phyloP scores from a whole-genome alignment of 2,113 vertebrate species.

The Colius striatus region DNA sequence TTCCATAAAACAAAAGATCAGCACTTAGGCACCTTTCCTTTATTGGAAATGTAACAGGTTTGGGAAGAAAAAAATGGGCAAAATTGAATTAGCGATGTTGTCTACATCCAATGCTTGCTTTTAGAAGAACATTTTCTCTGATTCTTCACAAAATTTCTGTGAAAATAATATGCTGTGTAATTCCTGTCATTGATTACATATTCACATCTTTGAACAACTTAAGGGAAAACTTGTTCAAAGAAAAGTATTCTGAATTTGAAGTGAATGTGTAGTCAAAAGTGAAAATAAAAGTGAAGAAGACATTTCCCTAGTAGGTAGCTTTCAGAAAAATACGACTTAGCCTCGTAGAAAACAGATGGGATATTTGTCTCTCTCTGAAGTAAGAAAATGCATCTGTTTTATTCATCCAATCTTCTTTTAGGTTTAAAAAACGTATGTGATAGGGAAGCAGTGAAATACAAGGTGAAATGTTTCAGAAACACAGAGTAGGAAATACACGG shows the following conservation, averaged over 20 bases:
- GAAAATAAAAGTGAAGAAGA: conserved; percentile 43
- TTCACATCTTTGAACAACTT: conserved; percentile 32
- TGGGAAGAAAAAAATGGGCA: neutral
- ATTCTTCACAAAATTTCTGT: conserved; percentile 1
- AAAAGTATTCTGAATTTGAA: conserved; percentile 41
- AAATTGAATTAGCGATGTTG: neutral
- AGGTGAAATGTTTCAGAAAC: conserved; percentile 1
- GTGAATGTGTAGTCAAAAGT: conserved; percentile 12
- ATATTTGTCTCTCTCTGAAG: conserved; percentile 36
- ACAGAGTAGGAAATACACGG: neutral
- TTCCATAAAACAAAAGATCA: neutral
- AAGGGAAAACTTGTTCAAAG: conserved; percentile 35
- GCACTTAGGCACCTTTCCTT: neutral
- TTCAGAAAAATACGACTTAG: conserved; percentile 23
- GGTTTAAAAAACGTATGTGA: neutral
- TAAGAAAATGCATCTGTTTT: conserved; percentile 31
- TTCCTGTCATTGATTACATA: conserved; percentile 24
- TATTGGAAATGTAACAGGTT: neutral
- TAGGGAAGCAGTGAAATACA: neutral
- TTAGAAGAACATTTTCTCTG: neutral
- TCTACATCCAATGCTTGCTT: neutral
- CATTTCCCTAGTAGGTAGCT: conserved; percentile 30
- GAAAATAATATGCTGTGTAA: neutral
- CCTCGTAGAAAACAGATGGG: neutral
- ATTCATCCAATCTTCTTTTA: conserved; percentile 5